Conservation (phyloP, 2,797 vertebrate species). For the Petrocephalus schoutedeni region DNA sequence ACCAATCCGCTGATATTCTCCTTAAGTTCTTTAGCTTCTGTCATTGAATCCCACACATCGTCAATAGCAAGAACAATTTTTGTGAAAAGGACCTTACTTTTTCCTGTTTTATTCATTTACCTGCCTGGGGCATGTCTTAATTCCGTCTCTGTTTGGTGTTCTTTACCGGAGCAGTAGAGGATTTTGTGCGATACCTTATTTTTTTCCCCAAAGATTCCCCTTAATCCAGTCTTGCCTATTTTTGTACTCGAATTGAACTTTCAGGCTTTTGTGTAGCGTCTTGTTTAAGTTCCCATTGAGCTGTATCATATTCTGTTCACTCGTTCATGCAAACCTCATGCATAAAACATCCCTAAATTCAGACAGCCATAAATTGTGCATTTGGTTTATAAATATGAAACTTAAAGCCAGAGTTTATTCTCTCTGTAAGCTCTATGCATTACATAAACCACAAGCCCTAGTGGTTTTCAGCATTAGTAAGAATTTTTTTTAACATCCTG, state of each 20-base stretch:
- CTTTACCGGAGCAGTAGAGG: not conserved
- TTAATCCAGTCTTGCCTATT: not conserved
- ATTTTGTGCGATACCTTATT: not conserved
- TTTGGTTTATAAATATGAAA: not conserved
- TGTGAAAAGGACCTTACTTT: not conserved
- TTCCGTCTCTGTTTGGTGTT: not conserved
- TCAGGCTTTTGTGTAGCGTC: not conserved
- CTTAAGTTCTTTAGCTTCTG: not conserved
- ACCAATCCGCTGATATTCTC: not conserved
- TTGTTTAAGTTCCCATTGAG: not conserved
- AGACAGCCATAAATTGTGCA: not conserved
- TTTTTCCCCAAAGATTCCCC: not conserved
- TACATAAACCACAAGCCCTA: not conserved
- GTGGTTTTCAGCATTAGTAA: not conserved
- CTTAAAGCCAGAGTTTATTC: not conserved
- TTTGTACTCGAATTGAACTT: not conserved
- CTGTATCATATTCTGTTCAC: not conserved
- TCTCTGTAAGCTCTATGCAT: constrained; percentile 1
- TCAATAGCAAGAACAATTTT: not conserved
- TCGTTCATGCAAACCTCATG: not conserved
- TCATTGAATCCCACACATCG: no score
- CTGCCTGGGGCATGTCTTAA: not conserved
- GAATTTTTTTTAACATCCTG: not conserved
- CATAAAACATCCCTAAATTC: not conserved
- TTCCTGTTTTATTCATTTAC: not conserved